These are phyloP conservation scores for Phrynocephalus versicolor DNA, from an alignment of 2,113 vertebrate genomes.

Conservation along the genomic window DNA sequence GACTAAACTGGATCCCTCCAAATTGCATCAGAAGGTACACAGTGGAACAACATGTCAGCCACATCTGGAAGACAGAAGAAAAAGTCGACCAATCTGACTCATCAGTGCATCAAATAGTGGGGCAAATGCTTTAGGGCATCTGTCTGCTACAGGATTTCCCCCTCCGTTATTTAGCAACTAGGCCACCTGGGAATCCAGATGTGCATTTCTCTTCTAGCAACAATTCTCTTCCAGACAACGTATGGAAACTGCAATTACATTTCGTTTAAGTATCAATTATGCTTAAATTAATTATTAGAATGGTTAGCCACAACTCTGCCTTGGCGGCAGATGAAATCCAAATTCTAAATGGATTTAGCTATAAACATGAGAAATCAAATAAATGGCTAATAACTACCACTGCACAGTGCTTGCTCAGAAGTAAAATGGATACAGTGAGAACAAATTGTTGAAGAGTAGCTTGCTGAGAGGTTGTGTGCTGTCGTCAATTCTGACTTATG, in stretches of 20 bases:
- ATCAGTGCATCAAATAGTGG: no score
- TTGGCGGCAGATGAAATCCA: constrained; percentile 29
- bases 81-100: no score
- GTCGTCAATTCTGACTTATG: no score
- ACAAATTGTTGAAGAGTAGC: neutral
- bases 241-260: constrained; percentile 22
- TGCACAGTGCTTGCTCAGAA: constrained; percentile 39
- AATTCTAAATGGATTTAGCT: constrained; percentile 44
- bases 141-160: neutral
- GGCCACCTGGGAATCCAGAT: constrained; percentile 33
- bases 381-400: constrained; percentile 20
- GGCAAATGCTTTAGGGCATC: neutral
- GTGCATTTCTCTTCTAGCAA: constrained; percentile 31
- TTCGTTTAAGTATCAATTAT: constrained; percentile 34
- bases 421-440: neutral
- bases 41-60: no score
- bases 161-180: neutral
- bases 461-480: neutral
- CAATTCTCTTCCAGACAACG: constrained; percentile 17
- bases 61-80: no score
- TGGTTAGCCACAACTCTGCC: constrained; percentile 21
- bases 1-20: no score
- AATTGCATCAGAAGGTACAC: no score
- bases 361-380: constrained; percentile 38
- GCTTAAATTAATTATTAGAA: constrained; percentile 46